Evolutionary conservation across 2,797 vertebrate genomes (phyloP).

Genomic region (Leptodactylus fallax): DNA sequence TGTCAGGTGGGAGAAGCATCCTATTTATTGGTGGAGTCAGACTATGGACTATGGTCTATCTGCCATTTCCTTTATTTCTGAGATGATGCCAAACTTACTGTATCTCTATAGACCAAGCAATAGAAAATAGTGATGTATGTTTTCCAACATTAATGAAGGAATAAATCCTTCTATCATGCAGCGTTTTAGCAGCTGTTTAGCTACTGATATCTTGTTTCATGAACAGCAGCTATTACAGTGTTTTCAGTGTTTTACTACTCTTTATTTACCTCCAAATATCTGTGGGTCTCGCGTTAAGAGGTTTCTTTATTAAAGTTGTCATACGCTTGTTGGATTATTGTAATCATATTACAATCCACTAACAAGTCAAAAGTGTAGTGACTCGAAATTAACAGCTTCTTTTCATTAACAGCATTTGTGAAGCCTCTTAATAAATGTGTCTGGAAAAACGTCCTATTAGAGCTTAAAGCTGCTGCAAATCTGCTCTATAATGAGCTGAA

Average conservation of each 20-base stretch:
- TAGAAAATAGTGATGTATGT: background rate
- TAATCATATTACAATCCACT: constrained; percentile 31
- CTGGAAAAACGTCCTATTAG: constrained; percentile 39
- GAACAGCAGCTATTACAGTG: background rate
- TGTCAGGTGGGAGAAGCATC: background rate
- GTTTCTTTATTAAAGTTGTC: constrained; percentile 52
- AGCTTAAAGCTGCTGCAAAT: constrained; percentile 44
- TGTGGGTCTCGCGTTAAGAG: background rate
- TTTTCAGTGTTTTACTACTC: background rate
- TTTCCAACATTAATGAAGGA: background rate
- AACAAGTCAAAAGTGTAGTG: constrained; percentile 44
- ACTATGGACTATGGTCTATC: background rate
- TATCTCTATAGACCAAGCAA: background rate
- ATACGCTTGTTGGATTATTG: constrained; percentile 35
- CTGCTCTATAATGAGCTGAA: constrained; percentile 34
- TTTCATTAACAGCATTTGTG: constrained; percentile 50
- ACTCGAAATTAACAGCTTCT: constrained; percentile 37
- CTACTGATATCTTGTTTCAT: background rate
- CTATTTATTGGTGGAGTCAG: background rate
- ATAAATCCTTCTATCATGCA: background rate
- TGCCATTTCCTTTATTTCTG: background rate
- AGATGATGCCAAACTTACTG: background rate
- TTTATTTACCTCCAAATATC: constrained; percentile 5
- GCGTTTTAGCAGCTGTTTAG: constrained; percentile 1
- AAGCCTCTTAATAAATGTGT: constrained; percentile 50